Evolutionary conservation across 2,888 invertebrate genomes (phyloP).

Genomic region (Conomelus anceps): DNA sequence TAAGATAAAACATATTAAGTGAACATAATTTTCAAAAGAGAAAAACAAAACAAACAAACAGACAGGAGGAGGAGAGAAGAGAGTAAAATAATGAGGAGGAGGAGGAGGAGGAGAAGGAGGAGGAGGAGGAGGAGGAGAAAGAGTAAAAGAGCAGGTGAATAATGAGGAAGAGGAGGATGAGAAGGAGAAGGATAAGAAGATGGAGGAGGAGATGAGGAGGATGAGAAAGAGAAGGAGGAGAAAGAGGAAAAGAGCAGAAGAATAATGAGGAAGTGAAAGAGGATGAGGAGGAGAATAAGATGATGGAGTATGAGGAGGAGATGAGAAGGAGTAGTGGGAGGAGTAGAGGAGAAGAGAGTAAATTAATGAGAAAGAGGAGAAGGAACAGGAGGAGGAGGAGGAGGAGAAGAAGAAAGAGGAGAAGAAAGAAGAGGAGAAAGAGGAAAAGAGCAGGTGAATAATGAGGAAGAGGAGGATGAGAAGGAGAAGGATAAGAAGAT

Average conservation of each 20-base stretch:
- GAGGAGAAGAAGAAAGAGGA: slow-evolving; percentile 39
- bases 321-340: slow-evolving; percentile 39
- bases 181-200: slow-evolving; percentile 6
- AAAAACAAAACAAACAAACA: slow-evolving; percentile 36
- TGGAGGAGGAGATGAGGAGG: background rate
- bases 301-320: background rate
- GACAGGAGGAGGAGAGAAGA: slow-evolving; percentile 63
- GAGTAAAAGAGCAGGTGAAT: background rate
- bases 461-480: background rate
- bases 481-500: background rate
- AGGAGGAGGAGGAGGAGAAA: background rate
- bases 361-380: slow-evolving; percentile 45
- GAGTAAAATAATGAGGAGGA: slow-evolving; percentile 78
- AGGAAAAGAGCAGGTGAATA: slow-evolving; percentile 43
- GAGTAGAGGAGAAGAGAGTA: slow-evolving; percentile 46
- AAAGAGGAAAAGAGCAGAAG: slow-evolving; percentile 12
- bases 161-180: background rate
- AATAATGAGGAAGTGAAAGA: background rate
- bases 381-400: background rate
- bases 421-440: slow-evolving; percentile 48
- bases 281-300: slow-evolving; percentile 14
- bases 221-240: background rate
- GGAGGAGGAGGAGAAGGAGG: slow-evolving; percentile 60
- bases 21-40: too few relatives aligned
- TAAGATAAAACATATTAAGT: too few relatives aligned